Conservation (phyloP, 1,140 invertebrate genomes). For the Uloborus diversus region DNA sequence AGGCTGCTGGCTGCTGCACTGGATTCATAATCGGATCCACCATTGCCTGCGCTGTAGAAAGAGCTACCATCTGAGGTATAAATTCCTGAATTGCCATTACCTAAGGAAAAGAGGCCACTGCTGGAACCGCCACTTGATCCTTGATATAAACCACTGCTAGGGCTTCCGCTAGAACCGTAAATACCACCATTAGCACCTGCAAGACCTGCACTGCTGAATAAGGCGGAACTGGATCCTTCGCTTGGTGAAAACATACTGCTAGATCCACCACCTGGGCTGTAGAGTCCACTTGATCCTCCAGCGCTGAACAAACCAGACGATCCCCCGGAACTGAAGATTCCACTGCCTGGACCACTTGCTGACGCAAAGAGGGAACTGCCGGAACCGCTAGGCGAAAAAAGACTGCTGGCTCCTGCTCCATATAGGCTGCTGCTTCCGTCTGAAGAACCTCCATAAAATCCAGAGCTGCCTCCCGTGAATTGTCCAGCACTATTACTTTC, state of each 20-base stretch:
- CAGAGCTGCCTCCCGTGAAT: slow-evolving; percentile 16
- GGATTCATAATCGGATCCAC: slow-evolving; percentile 3
- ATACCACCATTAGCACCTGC: background rate
- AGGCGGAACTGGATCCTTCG: background rate
- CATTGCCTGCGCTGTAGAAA: background rate
- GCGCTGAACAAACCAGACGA: too few relatives aligned
- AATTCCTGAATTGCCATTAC: background rate
- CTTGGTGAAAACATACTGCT: background rate
- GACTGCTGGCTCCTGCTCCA: slow-evolving; percentile 3
- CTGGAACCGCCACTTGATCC: slow-evolving; percentile 4
- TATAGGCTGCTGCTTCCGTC: slow-evolving; percentile 11
- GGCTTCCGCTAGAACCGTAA: slow-evolving; percentile 23
- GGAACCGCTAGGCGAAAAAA: background rate
- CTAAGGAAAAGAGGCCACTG: background rate
- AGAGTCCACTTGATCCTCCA: slow-evolving; percentile 15
- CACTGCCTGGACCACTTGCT: background rate
- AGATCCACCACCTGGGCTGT: background rate
- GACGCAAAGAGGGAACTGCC: background rate
- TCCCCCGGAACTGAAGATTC: background rate
- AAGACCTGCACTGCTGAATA: background rate
- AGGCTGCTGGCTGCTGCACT: slow-evolving; percentile 19
- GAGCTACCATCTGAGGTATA: slow-evolving; percentile 9
- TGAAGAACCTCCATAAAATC: background rate
- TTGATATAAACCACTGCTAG: slow-evolving; percentile 16
- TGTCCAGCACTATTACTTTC: slow-evolving; percentile 27